Conservation (phyloP, 2,888 invertebrate genomes). For the Amblyjoppa fuscipennis region DNA sequence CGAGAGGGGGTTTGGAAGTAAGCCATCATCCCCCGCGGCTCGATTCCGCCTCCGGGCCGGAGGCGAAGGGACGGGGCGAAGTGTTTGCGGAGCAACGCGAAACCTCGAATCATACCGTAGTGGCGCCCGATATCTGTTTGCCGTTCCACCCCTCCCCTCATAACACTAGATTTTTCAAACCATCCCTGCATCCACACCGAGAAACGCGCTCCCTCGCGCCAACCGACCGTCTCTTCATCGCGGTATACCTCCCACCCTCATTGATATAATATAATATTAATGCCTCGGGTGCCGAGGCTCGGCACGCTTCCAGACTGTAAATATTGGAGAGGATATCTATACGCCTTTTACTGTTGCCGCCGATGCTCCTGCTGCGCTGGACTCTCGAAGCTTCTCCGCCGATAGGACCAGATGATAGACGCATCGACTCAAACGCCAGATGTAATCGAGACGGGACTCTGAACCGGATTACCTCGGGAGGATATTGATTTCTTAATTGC, state of each 20-base stretch:
- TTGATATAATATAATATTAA: slow-evolving; percentile 82
- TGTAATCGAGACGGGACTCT: background rate
- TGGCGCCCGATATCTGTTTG: slow-evolving; percentile 71
- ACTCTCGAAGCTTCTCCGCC: background rate
- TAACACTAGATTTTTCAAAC: slow-evolving; percentile 72
- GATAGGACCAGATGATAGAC: background rate
- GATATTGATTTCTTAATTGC: background rate
- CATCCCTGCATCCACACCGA: slow-evolving; percentile 11
- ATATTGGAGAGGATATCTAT: slow-evolving; percentile 70
- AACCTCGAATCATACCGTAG: slow-evolving; percentile 73
- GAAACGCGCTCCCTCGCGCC: background rate
- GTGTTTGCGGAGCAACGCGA: slow-evolving; percentile 84
- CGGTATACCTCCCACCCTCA: slow-evolving; percentile 56
- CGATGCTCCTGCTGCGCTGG: background rate
- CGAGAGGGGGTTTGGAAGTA: slow-evolving; percentile 8
- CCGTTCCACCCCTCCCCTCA: slow-evolving; percentile 69
- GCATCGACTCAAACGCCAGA: background rate
- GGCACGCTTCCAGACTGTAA: slow-evolving; percentile 79
- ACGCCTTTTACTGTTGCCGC: slow-evolving; percentile 1
- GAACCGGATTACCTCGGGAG: background rate
- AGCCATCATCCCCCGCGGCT: slow-evolving; percentile 10
- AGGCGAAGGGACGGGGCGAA: slow-evolving; percentile 60
- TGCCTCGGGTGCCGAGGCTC: slow-evolving; percentile 78
- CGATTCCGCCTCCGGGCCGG: slow-evolving; percentile 56
- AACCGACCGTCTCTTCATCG: slow-evolving; percentile 18